These are phyloP conservation scores for Vesta saturnalis DNA, from an alignment of 2,888 invertebrate genomes.

Conservation along the genomic window DNA sequence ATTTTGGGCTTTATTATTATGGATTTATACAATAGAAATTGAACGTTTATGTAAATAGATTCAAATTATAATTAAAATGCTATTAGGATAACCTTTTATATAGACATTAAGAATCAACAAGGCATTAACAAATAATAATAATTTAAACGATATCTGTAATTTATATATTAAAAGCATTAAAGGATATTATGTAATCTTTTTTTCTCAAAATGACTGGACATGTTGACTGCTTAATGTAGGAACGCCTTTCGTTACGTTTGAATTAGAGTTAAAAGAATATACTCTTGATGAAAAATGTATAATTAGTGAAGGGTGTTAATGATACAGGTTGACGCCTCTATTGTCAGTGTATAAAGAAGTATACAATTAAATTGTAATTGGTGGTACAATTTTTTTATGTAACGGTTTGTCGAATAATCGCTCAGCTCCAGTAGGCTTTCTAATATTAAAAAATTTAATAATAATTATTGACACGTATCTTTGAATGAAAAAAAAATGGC, in stretches of 20 bases:
- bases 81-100: constrained; percentile 33
- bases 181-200: constrained; percentile 13
- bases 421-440: not conserved
- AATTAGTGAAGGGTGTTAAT: constrained; percentile 38
- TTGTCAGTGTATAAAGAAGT: constrained; percentile 28
- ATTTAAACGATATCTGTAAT: constrained; percentile 30
- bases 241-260: not conserved
- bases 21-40: constrained; percentile 28
- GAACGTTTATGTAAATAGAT: too few relatives aligned
- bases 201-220: not conserved
- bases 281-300: constrained; percentile 11
- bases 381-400: not conserved
- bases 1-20: constrained; percentile 17
- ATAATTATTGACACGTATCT: too few relatives aligned
- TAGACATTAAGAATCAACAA: constrained; percentile 30
- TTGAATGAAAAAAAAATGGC: too few relatives aligned
- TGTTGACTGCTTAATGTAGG: constrained; percentile 19
- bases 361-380: constrained; percentile 22
- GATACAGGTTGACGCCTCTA: constrained; percentile 31
- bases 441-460: too few relatives aligned
- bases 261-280: constrained; percentile 15
- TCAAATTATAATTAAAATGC: constrained; percentile 34
- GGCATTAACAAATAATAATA: constrained; percentile 29
- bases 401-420: not conserved
- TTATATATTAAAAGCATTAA: constrained; percentile 12